phyloP scores from a whole-genome alignment of 1,140 invertebrate genomes.

The Apis florea region DNA sequence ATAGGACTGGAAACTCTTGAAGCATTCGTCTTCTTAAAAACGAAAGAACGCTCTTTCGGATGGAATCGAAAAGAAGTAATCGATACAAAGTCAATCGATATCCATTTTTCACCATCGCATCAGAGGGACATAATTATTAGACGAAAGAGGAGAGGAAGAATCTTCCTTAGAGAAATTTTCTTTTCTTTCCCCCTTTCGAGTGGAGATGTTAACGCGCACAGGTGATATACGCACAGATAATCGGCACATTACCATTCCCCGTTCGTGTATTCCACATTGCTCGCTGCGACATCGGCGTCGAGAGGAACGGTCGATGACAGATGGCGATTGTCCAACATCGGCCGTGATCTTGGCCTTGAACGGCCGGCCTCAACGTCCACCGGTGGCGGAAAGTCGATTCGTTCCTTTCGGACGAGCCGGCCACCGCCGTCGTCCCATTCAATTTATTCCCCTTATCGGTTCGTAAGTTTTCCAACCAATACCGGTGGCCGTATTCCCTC shows the following conservation, averaged over 20 bases:
- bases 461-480: slow-evolving; percentile 20
- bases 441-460: slow-evolving; percentile 39
- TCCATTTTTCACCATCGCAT: too few relatives aligned
- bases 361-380: slow-evolving; percentile 40
- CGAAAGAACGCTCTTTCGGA: too few relatives aligned
- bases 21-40: too few relatives aligned
- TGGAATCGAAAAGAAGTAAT: too few relatives aligned
- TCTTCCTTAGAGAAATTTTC: background rate
- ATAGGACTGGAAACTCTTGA: too few relatives aligned
- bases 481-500: background rate
- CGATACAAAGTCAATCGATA: too few relatives aligned
- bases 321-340: slow-evolving; percentile 59
- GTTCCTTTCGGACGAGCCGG: slow-evolving; percentile 50
- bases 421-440: background rate
- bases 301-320: slow-evolving; percentile 57
- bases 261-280: slow-evolving; percentile 32
- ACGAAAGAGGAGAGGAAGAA: background rate
- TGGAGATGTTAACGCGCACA: background rate
- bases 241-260: slow-evolving; percentile 18
- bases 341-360: slow-evolving; percentile 56
- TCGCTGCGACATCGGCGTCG: slow-evolving; percentile 1
- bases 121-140: too few relatives aligned
- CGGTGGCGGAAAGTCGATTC: slow-evolving; percentile 47
- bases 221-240: slow-evolving; percentile 41
- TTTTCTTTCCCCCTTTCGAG: too few relatives aligned